These are phyloP conservation scores for Thamnaconus septentrionalis DNA, from an alignment of 2,113 vertebrate species.

Conservation along the genomic window DNA sequence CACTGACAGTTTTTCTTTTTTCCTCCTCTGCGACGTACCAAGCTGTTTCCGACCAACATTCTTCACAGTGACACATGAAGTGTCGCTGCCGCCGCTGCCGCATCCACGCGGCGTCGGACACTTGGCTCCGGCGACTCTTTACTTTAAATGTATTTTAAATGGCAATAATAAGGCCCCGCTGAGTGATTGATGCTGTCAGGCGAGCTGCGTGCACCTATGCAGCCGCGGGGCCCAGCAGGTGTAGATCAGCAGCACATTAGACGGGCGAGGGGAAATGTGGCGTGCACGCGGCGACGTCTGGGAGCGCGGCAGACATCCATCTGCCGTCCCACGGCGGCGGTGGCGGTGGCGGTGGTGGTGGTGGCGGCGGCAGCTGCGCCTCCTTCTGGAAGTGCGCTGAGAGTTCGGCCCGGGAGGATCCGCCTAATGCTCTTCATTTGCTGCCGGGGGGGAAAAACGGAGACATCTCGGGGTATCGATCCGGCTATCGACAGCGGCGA, in stretches of 20 bases:
- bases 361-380: constrained; percentile 17
- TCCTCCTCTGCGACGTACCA: neutral
- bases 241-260: constrained; percentile 76
- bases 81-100: constrained; percentile 6
- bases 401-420: constrained; percentile 52
- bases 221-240: constrained; percentile 72
- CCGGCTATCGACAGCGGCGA: constrained; percentile 76
- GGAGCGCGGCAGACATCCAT: constrained; percentile 45
- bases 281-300: constrained; percentile 58
- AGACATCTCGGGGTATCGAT: constrained; percentile 73
- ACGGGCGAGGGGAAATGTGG: constrained; percentile 69
- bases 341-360: constrained; percentile 26
- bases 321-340: constrained; percentile 48
- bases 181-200: constrained; percentile 77
- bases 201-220: constrained; percentile 67
- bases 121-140: constrained; percentile 45
- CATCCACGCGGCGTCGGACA: constrained; percentile 40
- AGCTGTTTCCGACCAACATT: constrained; percentile 32
- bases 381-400: constrained; percentile 37
- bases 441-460: constrained; percentile 56
- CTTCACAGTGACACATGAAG: constrained; percentile 31
- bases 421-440: constrained; percentile 63
- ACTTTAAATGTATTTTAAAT: constrained; percentile 76
- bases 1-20: constrained; percentile 10
- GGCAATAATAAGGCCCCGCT: constrained; percentile 71